Evolutionary conservation across 1,140 invertebrate species (phyloP), one percentile per base, ranked within the genome.

Genomic region (Acromyrmex charruanus): DNA sequence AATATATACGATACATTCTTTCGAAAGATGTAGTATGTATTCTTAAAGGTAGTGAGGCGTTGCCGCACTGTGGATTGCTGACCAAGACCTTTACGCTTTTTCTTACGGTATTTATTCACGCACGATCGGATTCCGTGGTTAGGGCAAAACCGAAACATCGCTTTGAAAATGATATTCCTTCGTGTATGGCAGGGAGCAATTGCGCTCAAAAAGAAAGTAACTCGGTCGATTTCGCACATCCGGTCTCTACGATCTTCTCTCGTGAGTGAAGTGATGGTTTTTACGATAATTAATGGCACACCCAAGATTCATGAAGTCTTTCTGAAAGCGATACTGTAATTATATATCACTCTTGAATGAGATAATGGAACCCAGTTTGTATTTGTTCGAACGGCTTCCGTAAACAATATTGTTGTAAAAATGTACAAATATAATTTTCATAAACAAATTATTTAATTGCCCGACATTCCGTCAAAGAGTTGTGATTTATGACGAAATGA

Each of bases 91-190:
- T 88, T 55, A 28, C 1, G 4, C 44, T 88, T 85, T 88, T 85
- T 74, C 68, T 49, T 59, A 39, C 80, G 59, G 61, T 85, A 66
- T 85, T 90, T 90, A 77, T 89, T 63, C 89, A 87, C 85, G 89
- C 88, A 89, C 80, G 88, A 90, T 90, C 86, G 80, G 25, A 75
- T 85, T 84, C 59, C 55, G 85, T 55, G 89, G 88, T 89, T 49
- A 39, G 16, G 31, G 53, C n/a, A 68, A 86, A 66, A 77, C 4
- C 75, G 35, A 81, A 75, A 80, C 44, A 86, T 3, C 35, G 51
- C 51, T 25, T 25, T 35, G 68, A 7, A 72, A 72, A 74, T 39
- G 58, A 49, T 82, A 72, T 72, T 53, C 66, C 49, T 81, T 44
- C 35, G 21, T 72, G 61, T n/a, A 21, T 9, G 49, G 18, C 16